phyloP scores from a whole-genome alignment of 2,888 invertebrate species.

The Odontocerum albicorne region DNA sequence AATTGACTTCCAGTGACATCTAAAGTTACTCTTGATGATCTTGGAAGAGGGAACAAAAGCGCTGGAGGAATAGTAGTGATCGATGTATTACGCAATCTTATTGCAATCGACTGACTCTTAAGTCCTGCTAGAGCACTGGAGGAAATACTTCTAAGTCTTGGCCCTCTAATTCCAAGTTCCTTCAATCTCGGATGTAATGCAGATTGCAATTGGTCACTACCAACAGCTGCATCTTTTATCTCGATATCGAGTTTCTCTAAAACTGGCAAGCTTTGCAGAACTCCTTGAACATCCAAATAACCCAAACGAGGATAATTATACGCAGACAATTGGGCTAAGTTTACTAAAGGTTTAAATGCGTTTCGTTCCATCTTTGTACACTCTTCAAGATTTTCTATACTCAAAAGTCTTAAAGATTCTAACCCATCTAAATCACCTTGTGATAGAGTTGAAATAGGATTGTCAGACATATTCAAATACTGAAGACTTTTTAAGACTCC shows the following conservation, averaged over 20 bases:
- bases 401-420: constrained; percentile 64
- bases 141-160: constrained; percentile 73
- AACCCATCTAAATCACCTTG: constrained; percentile 77
- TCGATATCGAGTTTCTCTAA: constrained; percentile 81
- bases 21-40: constrained; percentile 77
- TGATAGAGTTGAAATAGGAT: constrained; percentile 76
- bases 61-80: constrained; percentile 77
- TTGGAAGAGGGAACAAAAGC: constrained; percentile 82
- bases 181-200: constrained; percentile 77
- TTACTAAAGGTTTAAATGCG: constrained; percentile 72
- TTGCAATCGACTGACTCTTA: constrained; percentile 68
- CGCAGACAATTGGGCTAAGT: constrained; percentile 69
- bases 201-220: constrained; percentile 79
- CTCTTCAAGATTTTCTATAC: constrained; percentile 66
- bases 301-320: constrained; percentile 79
- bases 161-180: constrained; percentile 73
- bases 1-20: constrained; percentile 80
- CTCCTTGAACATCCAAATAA: constrained; percentile 83
- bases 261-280: constrained; percentile 73
- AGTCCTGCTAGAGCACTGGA: constrained; percentile 84
- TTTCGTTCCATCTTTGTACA: constrained; percentile 80
- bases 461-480: constrained; percentile 76
- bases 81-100: constrained; percentile 82
- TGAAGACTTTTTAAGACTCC: constrained; percentile 70
- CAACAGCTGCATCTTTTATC: constrained; percentile 80